Evolutionary conservation across 2,797 vertebrate species (phyloP), one percentile per base, ranked within the genome.

Genomic region (Numenius phaeopus): DNA sequence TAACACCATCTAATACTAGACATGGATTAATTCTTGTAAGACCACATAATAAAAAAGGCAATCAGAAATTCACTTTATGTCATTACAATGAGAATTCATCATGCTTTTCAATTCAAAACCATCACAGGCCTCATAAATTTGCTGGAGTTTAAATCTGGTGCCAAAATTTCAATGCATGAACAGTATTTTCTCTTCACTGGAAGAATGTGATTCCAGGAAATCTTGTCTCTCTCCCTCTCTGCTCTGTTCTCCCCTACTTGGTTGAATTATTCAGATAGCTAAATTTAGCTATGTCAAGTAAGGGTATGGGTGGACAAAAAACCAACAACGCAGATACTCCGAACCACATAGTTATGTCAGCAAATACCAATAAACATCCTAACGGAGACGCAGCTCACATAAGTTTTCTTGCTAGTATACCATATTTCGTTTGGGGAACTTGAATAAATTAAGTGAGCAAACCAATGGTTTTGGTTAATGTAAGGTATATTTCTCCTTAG

Each of bases 21-120:
- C 67, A 44, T 8, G 12, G 87, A 92, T 95, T 95, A 95, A 95
- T 92, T 89, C 92, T 78, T 94, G 3, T 59, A 83, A 94, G 84
- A 83, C 54, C 94, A 90, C 67, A 80, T 71, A 87, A 89, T 89
- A 80, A 89, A 95, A 95, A 89, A 77, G 46, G 89, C 79, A 92
- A 94, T 93, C 83, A 92, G 50, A 95, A 96, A 89, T 89, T 83
- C 91, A 94, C 69, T 87, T 90, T 50, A 75, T 81, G 52, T 54
- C 83, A 89, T 92, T 77, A 88, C 59, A 94, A 80, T 46, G n/a
- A 91, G 79, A 65, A 90, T 75, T 92, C 77, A 90, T 94, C 70
- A 84, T 29, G 66, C 64, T 50, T 92, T 94, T 92, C 69, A 93
- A 72, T 83, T 91, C 83, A 89, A 77, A 94, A 70, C 46, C 58